Base-by-base conservation (phyloP, 2,888 invertebrate genomes). In the Heliconius aoede region DNA sequence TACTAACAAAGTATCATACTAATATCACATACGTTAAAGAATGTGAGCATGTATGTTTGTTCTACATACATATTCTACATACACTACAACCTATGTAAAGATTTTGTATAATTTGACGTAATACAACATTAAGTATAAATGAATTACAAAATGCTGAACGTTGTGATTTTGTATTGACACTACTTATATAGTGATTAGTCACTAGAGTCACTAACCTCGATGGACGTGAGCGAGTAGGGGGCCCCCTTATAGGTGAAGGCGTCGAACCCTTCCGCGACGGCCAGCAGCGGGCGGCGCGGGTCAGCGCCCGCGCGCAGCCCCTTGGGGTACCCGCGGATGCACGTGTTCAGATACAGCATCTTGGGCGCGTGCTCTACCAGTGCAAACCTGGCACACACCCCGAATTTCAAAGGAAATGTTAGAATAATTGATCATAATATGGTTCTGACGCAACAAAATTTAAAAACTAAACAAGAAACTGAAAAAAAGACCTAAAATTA, bases 281-380 rank as follows among this genome's bases (percentile, higher is more conserved):
- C 92, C 36, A 99, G 95, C 64, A 96, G 94, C 0, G 98, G 97
- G 82, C 96, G 96, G 77, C 97, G 95, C 0, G 97, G 97, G 93
- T 98, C 97, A 55, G 95, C 93, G 7, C 98, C 98, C 4, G 97
- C 97, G 73, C 98, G 95, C 62, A 99, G 93, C 0, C 98, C 98
- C 84, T 96, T 95, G 0, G 98, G 98, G 88, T 98, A 97, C 0
- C 98, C 98, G 78, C 98, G 95, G 84, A 97, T 97, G 7, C 95
- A 94, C 30, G 97, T 96, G 91, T 98, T 98, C 86, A 98, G 95
- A 90, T 98, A 98, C 84, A 98, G 88, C 92, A 98, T 95, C 89
- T 98, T 97, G 1, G 97, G 93, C 28, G 96, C 96, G 8, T 82
- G 88, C 82, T 91, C 91, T 55, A 93, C 84, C 74, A 92, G 79